Evolutionary conservation across 1,140 invertebrate genomes (phyloP), one percentile per base, ranked within the genome.

Genomic region (Anagrus nilaparvatae): DNA sequence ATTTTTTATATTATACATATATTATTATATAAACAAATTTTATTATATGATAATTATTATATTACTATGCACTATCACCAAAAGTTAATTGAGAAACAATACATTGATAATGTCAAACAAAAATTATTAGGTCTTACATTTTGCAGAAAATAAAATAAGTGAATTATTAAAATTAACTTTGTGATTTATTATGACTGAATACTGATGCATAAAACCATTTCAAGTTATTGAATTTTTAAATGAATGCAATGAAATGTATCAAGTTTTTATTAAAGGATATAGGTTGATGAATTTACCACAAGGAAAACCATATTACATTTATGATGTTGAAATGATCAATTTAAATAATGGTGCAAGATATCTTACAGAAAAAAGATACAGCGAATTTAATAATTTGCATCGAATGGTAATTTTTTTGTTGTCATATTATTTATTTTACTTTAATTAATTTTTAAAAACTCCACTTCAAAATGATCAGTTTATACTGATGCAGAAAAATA

Each of bases 331-430:
- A 56, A 65, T 78, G 23, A 49, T 68, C 23, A 58, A 67, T 30
- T 46, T 53, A 3, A 56, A 46, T 19, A 59, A 51, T 39, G 69
- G 70, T 10, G 53, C 55, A 20, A 65, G 58, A 44, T 65, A 73
- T 52, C 58, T 52, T 33, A 54, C 76, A 23, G 73, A 78, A 48
- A 73, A 66, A 54, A 59, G 76, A 59, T 78, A 78, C 49, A 73
- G 72, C 43, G 71, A 75, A 54, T 78, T 78, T 59, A 75, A 73
- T 44, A 61, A 67, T n/a, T 53, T 78, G n/a, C 74, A 77, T 55
- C 68, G 74, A 44, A 65, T 70, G 64, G 74, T 76, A 63, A 50
- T 55, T 48, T 34, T 24, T n/a, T 40, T 40, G 44, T 30, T 20
- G 4, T 30, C 14, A 33, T n/a, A 23, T 40, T 35, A 18, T 5